Evolutionary conservation across 2,888 invertebrate species (phyloP), one percentile per base, ranked within the genome.

Genomic region (Archips crataeganus): DNA sequence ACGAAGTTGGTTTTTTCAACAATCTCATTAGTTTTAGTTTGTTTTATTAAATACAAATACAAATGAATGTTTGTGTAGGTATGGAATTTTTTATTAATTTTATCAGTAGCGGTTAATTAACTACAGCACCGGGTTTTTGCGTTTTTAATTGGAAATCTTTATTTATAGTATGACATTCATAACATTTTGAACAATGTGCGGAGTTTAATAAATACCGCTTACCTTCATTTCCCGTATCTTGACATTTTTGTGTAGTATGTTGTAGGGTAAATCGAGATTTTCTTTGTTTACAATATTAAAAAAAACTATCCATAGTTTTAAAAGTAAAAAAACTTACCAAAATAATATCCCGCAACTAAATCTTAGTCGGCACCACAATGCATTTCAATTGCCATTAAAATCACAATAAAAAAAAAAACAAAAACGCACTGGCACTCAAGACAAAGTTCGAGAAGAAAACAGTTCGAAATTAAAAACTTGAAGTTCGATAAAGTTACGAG

Each of bases 401-500:
- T 75, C 70, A 39, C 65, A 75, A 23, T 23, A 54, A 75, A 75
- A 71, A 62, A 65, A 77, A 70, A 74, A 79, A 23, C 68, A 49
- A 39, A 39, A 39, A 39, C 49, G 64, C 71, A 78, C 71, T 75
- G 75, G 39, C 71, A 62, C 51, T n/a, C 49, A 70, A 67, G 57
- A 32, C 4, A 54, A 57, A 57, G 57, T 62, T 34, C 49, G 34
- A 9, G n/a, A 6, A n/a, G 61, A 70, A 73, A 74, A 74, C 70
- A 74, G 66, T 75, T 78, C 61, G 42, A 42, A 72, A 65, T 65
- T 54, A 10, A 70, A 62, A 70, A 59, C 57, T 64, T 23, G 11
- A 45, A 74, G 66, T 76, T 77, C 68, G 61, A 74, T 5, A 45
- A 45, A 45, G 59, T 36, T 80, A 83, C 87, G 88, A 85, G 85